Conservation (phyloP, 2,797 vertebrate species). For the Takifugu rubripes region DNA sequence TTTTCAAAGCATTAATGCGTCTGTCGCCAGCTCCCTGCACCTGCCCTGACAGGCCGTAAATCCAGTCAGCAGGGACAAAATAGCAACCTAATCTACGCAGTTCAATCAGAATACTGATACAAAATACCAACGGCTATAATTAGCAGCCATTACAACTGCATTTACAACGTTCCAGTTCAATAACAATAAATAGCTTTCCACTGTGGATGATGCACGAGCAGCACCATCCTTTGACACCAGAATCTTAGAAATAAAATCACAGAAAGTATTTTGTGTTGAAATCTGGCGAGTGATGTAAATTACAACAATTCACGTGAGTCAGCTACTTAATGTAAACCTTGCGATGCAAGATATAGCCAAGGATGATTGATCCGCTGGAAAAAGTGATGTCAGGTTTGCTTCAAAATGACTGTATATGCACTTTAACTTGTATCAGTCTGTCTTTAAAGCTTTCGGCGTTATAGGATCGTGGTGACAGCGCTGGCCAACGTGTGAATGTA, state of each 20-base stretch:
- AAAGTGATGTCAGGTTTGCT: too few relatives aligned
- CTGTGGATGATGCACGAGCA: too few relatives aligned
- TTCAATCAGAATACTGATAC: not conserved
- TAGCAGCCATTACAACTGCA: slow-evolving; percentile 35
- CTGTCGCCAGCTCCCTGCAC: not conserved
- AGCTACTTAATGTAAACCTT: too few relatives aligned
- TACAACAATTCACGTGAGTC: not conserved
- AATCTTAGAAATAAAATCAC: too few relatives aligned
- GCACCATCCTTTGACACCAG: too few relatives aligned
- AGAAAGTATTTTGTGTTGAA: too few relatives aligned
- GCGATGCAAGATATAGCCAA: too few relatives aligned
- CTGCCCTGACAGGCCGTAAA: not conserved
- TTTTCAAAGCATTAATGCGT: not conserved
- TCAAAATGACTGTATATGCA: not conserved
- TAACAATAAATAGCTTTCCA: too few relatives aligned
- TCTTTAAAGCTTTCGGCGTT: slow-evolving; percentile 33
- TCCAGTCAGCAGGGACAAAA: not conserved
- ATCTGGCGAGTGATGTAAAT: not conserved
- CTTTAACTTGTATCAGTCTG: slow-evolving; percentile 20
- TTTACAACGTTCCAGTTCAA: slow-evolving; percentile 4
- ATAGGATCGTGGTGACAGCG: slow-evolving; percentile 6
- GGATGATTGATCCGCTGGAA: too few relatives aligned
- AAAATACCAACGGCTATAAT: slow-evolving; percentile 19
- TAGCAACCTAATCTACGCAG: slow-evolving; percentile 8
- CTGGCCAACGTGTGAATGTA: slow-evolving; percentile 5